Base-by-base conservation (phyloP, 2,797 vertebrate genomes). In the Sebastes miniatus region DNA sequence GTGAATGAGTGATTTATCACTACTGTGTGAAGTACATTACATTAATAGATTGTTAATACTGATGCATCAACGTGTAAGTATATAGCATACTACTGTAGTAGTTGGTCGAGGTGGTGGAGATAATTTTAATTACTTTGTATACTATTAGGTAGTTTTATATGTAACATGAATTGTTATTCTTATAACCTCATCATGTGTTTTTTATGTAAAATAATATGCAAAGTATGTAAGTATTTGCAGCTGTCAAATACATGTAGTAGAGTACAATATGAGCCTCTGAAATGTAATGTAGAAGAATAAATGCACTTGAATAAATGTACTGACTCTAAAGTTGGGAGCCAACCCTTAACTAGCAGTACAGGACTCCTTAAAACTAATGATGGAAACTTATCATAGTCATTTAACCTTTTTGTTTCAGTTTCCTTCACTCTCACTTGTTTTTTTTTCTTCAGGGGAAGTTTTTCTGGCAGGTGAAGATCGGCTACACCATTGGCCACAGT, bases 401-500 rank as follows among this genome's bases (percentile, higher is more conserved):
- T 52, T n/a, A 52, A 52, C 50, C 6, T 4, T 20, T 6, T 10
- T 9, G 2, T 58, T 2, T 27, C 16, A n/a, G 5, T 47, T 73
- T 58, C 6, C 7, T 16, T 78, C 47, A 39, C 20, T 56, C 8
- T 68, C 27, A 73, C n/a, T 52, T 78, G 16, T 81, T n/a, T 24
- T 50, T 29, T 63, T 66, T 69, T 29, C 5, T 57, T n/a, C 92
- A 97, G 96, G 96, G 93, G 0, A 85, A 90, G 0, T 99, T 99
- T 91, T 98, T 97, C 18, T 93, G 84, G 80, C 95, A 96, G 0
- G 95, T 99, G 87, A 98, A 97, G 96, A 96, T 97, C 0, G 97
- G 98, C 77, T 99, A 99, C 95, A 99, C 98, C 68, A 93, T 99
- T 0, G 98, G 98, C 5, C 95, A 99, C 91, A 97, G 97, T 12